Evolutionary conservation across 2,113 vertebrate species (phyloP).

Genomic region (Leucosticte australis): DNA sequence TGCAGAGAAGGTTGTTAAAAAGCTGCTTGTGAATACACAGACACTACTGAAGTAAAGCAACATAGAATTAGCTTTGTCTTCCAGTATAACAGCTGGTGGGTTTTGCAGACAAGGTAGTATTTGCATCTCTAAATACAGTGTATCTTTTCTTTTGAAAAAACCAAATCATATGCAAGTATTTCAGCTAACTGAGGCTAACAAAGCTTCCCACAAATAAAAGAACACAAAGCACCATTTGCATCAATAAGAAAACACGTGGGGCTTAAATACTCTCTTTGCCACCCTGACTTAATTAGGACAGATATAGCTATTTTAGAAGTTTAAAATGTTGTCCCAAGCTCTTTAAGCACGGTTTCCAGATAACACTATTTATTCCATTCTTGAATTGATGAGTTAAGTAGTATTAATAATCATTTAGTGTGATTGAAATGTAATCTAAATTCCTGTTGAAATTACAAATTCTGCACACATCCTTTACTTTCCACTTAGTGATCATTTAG

Average conservation of each 20-base stretch:
- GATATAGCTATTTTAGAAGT: not conserved
- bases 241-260: not conserved
- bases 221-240: slow-evolving; percentile 43
- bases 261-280: not conserved
- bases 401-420: not conserved
- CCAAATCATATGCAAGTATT: slow-evolving; percentile 47
- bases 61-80: slow-evolving; percentile 26
- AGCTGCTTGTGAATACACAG: not conserved
- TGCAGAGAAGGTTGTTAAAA: not conserved
- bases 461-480: not conserved
- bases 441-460: not conserved
- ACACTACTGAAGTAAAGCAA: not conserved
- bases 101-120: slow-evolving; percentile 46
- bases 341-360: not conserved
- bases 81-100: not conserved
- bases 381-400: not conserved
- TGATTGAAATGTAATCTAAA: not conserved
- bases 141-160: slow-evolving; percentile 39
- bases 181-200: slow-evolving; percentile 34
- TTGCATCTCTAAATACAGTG: slow-evolving; percentile 54
- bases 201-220: slow-evolving; percentile 42
- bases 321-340: not conserved
- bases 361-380: not conserved
- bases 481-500: not conserved
- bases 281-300: slow-evolving; percentile 4